phyloP scores from a whole-genome alignment of 2,797 vertebrate species.

The Enteromius afrohamiltoni region DNA sequence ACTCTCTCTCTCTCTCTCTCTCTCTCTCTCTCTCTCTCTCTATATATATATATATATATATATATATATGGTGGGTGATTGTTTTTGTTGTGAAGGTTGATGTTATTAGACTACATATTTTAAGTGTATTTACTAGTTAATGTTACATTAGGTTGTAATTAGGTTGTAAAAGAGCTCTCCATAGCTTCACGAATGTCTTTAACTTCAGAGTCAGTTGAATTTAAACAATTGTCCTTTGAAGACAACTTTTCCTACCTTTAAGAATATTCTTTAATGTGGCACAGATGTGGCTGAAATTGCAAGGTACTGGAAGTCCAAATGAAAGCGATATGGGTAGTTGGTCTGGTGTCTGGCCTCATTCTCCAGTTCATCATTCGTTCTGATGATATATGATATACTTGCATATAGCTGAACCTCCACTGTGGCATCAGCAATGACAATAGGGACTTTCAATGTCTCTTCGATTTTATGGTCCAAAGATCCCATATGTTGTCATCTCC shows the following conservation, averaged over 20 bases:
- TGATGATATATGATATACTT: neutral
- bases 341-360: neutral
- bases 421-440: neutral
- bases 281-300: conserved; percentile 1
- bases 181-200: neutral
- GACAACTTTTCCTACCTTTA: neutral
- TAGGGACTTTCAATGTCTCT: neutral
- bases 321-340: neutral
- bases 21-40: no score
- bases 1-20: no score
- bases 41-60: no score
- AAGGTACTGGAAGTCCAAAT: neutral
- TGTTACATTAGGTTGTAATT: neutral
- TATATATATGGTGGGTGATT: no score
- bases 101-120: neutral
- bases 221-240: neutral
- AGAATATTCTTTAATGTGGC: neutral
- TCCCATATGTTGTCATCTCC: neutral
- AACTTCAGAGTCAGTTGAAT: neutral
- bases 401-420: neutral
- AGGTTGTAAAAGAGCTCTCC: no score
- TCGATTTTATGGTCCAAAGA: neutral
- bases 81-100: no score
- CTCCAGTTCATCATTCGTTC: neutral
- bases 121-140: neutral